phyloP scores from a whole-genome alignment of 2,888 invertebrate genomes.

The Oscheius sp. region DNA sequence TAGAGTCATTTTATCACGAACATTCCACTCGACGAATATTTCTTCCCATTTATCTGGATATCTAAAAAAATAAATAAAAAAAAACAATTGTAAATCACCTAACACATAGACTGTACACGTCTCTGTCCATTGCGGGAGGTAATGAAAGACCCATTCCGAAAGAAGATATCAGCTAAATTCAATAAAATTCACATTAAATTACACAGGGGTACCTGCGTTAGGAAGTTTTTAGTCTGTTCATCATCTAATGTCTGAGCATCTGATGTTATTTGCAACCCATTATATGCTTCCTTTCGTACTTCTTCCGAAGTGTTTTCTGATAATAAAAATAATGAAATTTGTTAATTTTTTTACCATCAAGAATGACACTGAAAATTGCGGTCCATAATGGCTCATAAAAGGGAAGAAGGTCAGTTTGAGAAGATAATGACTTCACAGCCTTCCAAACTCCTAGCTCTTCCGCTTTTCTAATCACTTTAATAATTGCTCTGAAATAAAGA shows the following conservation, averaged over 20 bases:
- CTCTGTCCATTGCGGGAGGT: not conserved
- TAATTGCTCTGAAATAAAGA: conserved; percentile 42
- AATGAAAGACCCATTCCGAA: too few relatives aligned
- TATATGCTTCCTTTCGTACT: conserved; percentile 1
- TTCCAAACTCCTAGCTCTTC: conserved; percentile 35
- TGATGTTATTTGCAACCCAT: not conserved
- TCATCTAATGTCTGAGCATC: not conserved
- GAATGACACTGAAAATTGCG: conserved; percentile 42
- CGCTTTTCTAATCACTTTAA: conserved; percentile 43
- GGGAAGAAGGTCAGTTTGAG: conserved; percentile 41
- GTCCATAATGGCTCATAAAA: conserved; percentile 54
- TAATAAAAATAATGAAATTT: not conserved
- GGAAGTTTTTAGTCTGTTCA: conserved; percentile 11
- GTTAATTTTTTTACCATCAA: not conserved
- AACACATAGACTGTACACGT: not conserved
- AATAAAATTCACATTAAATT: not conserved
- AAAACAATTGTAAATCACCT: not conserved
- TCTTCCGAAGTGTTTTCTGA: conserved; percentile 8
- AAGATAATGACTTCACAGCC: conserved; percentile 26
- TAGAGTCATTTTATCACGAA: conserved; percentile 37
- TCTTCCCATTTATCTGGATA: conserved; percentile 45
- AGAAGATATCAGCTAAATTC: not conserved
- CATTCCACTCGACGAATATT: conserved; percentile 42
- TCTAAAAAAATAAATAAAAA: conserved; percentile 16
- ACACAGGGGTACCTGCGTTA: not conserved